phyloP scores from a whole-genome alignment of 2,888 invertebrate genomes.

The Nipponacmea schrenckii region DNA sequence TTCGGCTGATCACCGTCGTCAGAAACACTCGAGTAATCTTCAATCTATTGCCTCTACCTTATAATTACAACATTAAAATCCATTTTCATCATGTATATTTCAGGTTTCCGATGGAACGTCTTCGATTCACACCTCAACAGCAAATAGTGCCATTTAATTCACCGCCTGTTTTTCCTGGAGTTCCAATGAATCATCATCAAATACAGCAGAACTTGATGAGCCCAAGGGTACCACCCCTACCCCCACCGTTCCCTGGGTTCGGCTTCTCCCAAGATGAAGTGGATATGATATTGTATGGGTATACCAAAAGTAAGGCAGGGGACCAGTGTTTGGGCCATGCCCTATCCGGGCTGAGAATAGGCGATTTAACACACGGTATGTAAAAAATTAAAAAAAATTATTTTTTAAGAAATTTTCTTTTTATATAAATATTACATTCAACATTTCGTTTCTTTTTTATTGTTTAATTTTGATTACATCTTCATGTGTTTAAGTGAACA shows the following conservation, averaged over 20 bases:
- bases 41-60: too few species aligned
- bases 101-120: too few species aligned
- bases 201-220: conserved; percentile 12
- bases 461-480: too few species aligned
- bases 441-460: too few species aligned
- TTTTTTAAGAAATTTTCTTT: too few species aligned
- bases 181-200: conserved; percentile 16
- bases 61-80: too few species aligned
- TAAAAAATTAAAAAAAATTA: too few species aligned
- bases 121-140: conserved; percentile 24
- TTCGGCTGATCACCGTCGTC: too few species aligned
- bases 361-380: conserved; percentile 61
- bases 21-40: too few species aligned
- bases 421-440: too few species aligned
- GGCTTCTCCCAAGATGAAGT: conserved; percentile 57
- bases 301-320: conserved; percentile 47
- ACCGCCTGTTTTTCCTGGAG: conserved; percentile 20
- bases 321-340: conserved; percentile 57
- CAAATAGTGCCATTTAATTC: conserved; percentile 26
- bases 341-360: conserved; percentile 58
- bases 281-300: conserved; percentile 64
- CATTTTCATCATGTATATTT: too few species aligned
- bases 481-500: too few species aligned
- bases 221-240: conserved; percentile 14
- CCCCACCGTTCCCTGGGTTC: conserved; percentile 15